Base-by-base conservation (phyloP, 2,113 vertebrate species). In the Talpa occidentalis region DNA sequence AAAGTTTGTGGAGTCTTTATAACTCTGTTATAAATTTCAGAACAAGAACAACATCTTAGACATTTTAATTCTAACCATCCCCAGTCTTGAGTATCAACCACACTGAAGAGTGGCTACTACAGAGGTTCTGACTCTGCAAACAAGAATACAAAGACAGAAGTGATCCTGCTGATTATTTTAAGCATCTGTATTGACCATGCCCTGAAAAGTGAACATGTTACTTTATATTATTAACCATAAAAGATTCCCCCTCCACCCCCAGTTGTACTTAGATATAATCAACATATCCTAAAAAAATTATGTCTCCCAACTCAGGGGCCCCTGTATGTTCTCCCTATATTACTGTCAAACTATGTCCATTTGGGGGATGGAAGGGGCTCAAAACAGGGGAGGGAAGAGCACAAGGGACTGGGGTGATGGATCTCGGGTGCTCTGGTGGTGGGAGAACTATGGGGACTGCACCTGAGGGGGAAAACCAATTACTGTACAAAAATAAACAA, bases 1-100 rank as follows among this genome's bases (percentile, higher is more conserved):
- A 93, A n/a, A 95, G 28, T 52, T 60, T 93, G 74, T 17, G 21
- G 30, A 49, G 24, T 81, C 22, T 81, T 94, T 84, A 10, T 37
- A 73, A 44, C 1, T 37, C 17, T 32, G 79, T 30, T 78, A 5
- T 42, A 78, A 82, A 67, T 62, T 72, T 82, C 44, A 94, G 28
- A 60, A 73, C 11, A 80, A 77, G 40, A 87, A 56, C 67, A 37
- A 47, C 19, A 22, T 52, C 32, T 66, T 10, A 78, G 6, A 86
- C 9, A 66, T 90, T 94, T 80, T 59, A 73, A 72, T 49, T 32
- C 30, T 94, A 78, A 83, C 8, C 2, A 69, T 26, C 24, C 2
- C 21, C n/a, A 32, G 47, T 92, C 44, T 85, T 73, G 35, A 60
- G 11, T 82, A 83, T 3, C 26, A 77, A 30, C 30, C 37, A 69